phyloP scores from a whole-genome alignment of 2,888 invertebrate species.

The Gymnosoma rotundatum region DNA sequence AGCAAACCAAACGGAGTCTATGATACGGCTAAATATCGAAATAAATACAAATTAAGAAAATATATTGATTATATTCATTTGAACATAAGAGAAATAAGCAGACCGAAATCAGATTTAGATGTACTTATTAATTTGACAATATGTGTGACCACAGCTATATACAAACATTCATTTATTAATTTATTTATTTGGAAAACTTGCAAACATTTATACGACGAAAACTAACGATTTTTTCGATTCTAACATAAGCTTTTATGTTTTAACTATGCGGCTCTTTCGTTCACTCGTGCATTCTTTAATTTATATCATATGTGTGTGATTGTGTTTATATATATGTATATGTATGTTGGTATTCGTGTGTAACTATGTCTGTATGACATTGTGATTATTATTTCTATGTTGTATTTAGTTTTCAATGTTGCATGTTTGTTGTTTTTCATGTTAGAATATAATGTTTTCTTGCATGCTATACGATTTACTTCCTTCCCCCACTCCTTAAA shows the following conservation, averaged over 20 bases:
- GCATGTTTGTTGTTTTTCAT: slow-evolving; percentile 64
- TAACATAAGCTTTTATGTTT: background rate
- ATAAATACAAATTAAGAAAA: too few species aligned
- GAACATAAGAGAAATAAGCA: too few species aligned
- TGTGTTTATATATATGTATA: slow-evolving; percentile 6
- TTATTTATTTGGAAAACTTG: too few species aligned
- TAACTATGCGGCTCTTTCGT: too few species aligned
- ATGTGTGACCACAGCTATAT: background rate
- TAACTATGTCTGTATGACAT: background rate
- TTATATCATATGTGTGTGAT: background rate
- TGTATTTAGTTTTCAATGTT: slow-evolving; percentile 61
- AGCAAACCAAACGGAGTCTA: too few species aligned
- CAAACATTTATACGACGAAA: background rate
- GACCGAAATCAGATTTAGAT: too few species aligned
- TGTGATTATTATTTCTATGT: slow-evolving; percentile 33
- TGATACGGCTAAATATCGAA: too few species aligned
- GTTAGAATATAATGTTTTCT: slow-evolving; percentile 51
- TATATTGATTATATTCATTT: too few species aligned
- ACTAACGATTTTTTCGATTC: background rate
- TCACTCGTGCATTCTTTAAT: background rate
- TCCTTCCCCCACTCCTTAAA: background rate
- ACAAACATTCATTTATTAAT: background rate
- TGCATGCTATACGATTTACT: slow-evolving; percentile 42
- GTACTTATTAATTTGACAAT: background rate
- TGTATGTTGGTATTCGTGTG: background rate